Conservation (phyloP, 2,113 vertebrate genomes). For the Hydrochoerus hydrochaeris region DNA sequence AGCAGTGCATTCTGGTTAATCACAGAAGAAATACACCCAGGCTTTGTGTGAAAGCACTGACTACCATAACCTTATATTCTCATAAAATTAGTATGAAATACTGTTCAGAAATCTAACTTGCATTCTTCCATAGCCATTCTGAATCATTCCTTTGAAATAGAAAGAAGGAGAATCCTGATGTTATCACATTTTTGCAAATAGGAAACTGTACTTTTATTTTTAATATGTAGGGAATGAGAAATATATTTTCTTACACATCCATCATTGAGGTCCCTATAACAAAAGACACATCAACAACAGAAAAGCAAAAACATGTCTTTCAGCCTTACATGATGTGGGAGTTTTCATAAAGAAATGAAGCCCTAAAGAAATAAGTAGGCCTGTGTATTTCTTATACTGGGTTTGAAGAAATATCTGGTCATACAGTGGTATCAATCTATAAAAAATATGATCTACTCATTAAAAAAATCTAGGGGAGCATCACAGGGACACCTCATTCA, state of each 20-base stretch:
- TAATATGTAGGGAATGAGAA: neutral
- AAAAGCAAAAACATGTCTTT: neutral
- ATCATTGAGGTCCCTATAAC: neutral
- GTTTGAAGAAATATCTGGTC: neutral
- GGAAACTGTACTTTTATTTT: conserved; percentile 31
- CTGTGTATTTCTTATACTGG: neutral
- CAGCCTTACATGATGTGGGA: neutral
- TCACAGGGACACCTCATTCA: neutral
- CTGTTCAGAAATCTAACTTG: neutral
- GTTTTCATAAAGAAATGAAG: neutral
- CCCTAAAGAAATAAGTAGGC: neutral
- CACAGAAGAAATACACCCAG: conserved; percentile 50
- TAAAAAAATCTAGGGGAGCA: neutral
- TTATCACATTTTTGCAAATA: neutral
- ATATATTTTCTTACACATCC: neutral
- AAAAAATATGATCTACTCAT: neutral
- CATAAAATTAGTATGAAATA: conserved; percentile 10
- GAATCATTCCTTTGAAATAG: neutral
- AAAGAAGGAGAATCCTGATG: conserved; percentile 8
- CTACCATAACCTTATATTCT: neutral
- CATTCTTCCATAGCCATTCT: neutral
- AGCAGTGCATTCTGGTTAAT: conserved; percentile 27
- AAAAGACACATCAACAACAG: neutral
- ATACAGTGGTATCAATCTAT: neutral
- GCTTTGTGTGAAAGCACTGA: neutral